Percentiles rank a stretch among this genome's conserved stretches.
Evolutionary conservation across 2,797 vertebrate genomes (phyloP).

Genomic region (Phoeniculus purpureus): DNA sequence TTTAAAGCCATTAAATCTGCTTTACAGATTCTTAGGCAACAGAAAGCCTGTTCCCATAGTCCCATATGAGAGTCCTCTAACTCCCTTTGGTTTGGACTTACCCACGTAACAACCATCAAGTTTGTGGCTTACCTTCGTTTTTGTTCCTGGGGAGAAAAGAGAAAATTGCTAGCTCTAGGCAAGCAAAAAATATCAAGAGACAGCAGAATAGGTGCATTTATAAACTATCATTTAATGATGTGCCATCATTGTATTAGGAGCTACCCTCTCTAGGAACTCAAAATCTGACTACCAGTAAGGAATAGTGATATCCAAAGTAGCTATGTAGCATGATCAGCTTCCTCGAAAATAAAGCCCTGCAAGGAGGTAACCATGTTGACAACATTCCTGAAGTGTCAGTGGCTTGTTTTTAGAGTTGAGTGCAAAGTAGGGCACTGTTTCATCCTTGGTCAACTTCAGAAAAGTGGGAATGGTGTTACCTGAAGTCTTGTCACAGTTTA

Average conservation of each 20-base stretch:
- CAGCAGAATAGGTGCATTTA: not conserved
- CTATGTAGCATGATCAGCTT: not conserved
- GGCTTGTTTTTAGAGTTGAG: not conserved
- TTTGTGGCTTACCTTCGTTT: not conserved
- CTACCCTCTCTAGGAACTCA: not conserved
- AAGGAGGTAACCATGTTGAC: not conserved
- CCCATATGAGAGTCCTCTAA: not conserved
- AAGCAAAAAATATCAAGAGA: not conserved
- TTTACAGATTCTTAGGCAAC: slow-evolving; percentile 2
- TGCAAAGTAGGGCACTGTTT: not conserved
- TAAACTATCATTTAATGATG: not conserved
- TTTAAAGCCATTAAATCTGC: slow-evolving; percentile 5
- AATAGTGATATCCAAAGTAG: not conserved
- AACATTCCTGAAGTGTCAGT: not conserved
- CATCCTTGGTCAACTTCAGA: not conserved
- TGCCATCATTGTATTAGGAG: not conserved
- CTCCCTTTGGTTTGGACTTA: not conserved
- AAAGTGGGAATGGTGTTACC: not conserved
- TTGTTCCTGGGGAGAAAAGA: not conserved
- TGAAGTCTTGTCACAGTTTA: not conserved
- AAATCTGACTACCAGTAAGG: not conserved
- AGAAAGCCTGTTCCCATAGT: not conserved
- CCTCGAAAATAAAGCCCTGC: not conserved
- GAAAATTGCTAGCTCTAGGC: not conserved
- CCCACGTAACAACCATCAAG: not conserved